Conservation (phyloP, 2,888 invertebrate genomes). For the Chorisops tibialis region DNA sequence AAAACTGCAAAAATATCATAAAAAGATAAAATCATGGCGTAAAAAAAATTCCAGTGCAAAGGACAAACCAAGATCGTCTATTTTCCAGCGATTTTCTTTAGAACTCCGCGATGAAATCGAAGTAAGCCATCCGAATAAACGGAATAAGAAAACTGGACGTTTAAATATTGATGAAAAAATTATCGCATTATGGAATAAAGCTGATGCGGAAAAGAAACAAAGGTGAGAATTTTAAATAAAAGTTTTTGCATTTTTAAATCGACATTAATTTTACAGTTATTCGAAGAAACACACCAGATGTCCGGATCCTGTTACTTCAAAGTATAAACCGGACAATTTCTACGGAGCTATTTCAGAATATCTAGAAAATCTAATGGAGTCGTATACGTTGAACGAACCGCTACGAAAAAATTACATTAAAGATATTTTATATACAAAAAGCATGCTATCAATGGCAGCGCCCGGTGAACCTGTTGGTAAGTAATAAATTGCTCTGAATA, state of each 20-base stretch:
- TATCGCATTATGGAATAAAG: constrained; percentile 64
- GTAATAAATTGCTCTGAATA: too few species aligned
- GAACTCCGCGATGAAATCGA: constrained; percentile 54
- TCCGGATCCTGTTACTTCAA: constrained; percentile 72
- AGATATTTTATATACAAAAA: constrained; percentile 72
- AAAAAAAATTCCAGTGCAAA: constrained; percentile 56
- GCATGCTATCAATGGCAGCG: constrained; percentile 70
- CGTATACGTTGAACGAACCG: constrained; percentile 56
- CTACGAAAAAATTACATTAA: constrained; percentile 55
- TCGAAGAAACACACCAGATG: constrained; percentile 54
- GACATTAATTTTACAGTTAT: constrained; percentile 43
- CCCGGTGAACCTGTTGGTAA: constrained; percentile 88
- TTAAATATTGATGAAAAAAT: constrained; percentile 60
- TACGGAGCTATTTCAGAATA: constrained; percentile 85
- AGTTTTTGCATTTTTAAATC: neutral
- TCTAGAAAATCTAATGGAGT: constrained; percentile 64
- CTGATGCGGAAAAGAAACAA: constrained; percentile 59
- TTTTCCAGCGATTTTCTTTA: constrained; percentile 62
- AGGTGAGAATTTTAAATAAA: neutral
- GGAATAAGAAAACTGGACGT: constrained; percentile 57
- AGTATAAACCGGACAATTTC: constrained; percentile 68
- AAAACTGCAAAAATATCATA: constrained; percentile 56
- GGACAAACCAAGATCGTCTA: constrained; percentile 52
- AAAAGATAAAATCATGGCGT: constrained; percentile 62
- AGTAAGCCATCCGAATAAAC: constrained; percentile 52